Percentiles rank a stretch among this genome's conserved stretches.
Evolutionary conservation across 2,797 vertebrate genomes (phyloP).

Genomic region (Crocidura indochinensis): DNA sequence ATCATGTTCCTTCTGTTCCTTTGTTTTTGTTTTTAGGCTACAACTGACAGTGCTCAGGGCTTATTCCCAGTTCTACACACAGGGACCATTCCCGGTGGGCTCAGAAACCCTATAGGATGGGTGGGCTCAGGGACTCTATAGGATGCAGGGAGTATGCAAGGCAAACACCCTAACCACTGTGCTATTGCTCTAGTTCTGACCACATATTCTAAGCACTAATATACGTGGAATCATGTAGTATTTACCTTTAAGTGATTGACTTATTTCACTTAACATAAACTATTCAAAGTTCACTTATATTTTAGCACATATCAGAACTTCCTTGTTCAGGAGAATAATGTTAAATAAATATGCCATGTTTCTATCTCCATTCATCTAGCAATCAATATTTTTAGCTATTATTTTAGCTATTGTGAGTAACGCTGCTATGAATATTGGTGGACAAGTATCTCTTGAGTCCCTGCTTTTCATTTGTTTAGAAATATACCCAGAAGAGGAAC

Average conservation of each 20-base stretch:
- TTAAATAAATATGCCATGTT: background rate
- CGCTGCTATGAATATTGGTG: background rate
- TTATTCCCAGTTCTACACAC: no score
- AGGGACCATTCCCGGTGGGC: no score
- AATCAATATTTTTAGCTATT: no score
- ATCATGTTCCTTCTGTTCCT: no score
- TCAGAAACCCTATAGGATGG: no score
- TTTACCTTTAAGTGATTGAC: background rate
- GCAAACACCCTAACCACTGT: no score
- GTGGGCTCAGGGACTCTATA: no score
- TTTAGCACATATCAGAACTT: background rate
- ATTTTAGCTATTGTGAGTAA: background rate
- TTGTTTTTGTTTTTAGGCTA: no score
- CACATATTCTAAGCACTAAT: background rate
- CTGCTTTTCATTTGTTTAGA: background rate
- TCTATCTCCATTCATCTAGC: background rate
- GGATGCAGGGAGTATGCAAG: no score
- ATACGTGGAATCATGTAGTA: background rate
- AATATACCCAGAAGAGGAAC: background rate
- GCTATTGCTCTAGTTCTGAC: no score
- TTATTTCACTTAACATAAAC: background rate
- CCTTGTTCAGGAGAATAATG: background rate
- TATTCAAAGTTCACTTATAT: background rate
- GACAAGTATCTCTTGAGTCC: background rate
- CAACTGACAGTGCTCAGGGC: no score